Evolutionary conservation across 2,797 vertebrate genomes (phyloP).

Genomic region (Paguma larvata): DNA sequence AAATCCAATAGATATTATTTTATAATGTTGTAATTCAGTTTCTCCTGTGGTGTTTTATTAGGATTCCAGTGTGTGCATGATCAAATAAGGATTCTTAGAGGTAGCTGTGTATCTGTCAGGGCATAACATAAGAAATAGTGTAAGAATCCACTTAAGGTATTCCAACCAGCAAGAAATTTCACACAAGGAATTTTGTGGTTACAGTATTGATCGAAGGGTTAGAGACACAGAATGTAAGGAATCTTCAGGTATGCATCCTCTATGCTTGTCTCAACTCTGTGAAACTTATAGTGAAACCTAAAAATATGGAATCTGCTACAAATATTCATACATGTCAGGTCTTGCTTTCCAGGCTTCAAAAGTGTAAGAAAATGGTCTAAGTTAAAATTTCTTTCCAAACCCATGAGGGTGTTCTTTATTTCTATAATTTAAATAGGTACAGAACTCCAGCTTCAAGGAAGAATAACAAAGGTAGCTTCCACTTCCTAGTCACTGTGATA

Average conservation of each 20-base stretch:
- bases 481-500: neutral
- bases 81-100: neutral
- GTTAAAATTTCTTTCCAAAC: neutral
- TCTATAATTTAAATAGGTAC: neutral
- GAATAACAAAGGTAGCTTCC: neutral
- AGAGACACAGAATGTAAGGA: neutral
- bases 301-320: neutral
- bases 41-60: neutral
- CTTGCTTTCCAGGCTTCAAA: neutral
- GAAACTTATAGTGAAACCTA: neutral
- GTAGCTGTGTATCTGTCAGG: neutral
- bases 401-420: neutral
- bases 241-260: neutral
- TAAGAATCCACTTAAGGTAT: neutral
- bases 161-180: neutral
- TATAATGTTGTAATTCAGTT: neutral
- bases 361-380: neutral
- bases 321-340: neutral
- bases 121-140: neutral
- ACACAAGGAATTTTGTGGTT: neutral
- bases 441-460: neutral
- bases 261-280: neutral
- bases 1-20: neutral
- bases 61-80: neutral
- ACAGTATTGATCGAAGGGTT: neutral